Conservation (phyloP, 2,113 vertebrate species). For the Atherinomorus stipes region DNA sequence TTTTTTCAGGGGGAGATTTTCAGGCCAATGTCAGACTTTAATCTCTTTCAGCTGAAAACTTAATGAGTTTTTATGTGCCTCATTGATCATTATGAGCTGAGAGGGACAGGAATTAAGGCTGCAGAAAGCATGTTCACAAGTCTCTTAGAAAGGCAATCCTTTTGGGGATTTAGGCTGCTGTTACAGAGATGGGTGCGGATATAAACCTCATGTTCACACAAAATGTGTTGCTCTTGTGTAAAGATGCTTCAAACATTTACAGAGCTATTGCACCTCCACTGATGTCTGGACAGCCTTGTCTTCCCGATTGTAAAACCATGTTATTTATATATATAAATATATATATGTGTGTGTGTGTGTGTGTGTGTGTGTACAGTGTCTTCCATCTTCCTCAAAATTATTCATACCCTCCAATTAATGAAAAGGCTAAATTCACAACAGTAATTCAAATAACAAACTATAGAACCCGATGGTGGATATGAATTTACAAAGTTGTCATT, state of each 20-base stretch:
- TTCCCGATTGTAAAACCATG: background rate
- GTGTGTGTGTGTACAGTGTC: no score
- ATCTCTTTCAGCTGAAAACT: slow-evolving; percentile 32
- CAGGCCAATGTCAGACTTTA: background rate
- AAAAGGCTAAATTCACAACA: no score
- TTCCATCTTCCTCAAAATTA: no score
- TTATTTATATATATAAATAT: background rate
- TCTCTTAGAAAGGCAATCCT: background rate
- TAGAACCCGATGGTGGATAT: no score
- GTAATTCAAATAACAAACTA: no score
- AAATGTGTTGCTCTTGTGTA: background rate
- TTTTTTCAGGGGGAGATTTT: background rate
- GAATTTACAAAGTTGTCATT: no score
- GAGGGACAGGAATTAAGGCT: slow-evolving; percentile 31
- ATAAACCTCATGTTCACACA: background rate
- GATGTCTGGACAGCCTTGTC: slow-evolving; percentile 1
- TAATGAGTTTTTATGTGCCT: slow-evolving; percentile 41
- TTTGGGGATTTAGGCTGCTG: background rate
- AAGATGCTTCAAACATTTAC: background rate
- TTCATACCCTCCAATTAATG: no score
- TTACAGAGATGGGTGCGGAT: background rate
- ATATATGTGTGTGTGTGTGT: no score
- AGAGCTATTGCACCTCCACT: background rate
- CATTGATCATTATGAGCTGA: slow-evolving; percentile 28
- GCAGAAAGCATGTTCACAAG: slow-evolving; percentile 11